Percentiles rank a stretch among this genome's conserved stretches.
These are phyloP conservation scores for Triplophysa yarkandensis DNA, from an alignment of 2,797 vertebrate genomes.

Conservation along the genomic window DNA sequence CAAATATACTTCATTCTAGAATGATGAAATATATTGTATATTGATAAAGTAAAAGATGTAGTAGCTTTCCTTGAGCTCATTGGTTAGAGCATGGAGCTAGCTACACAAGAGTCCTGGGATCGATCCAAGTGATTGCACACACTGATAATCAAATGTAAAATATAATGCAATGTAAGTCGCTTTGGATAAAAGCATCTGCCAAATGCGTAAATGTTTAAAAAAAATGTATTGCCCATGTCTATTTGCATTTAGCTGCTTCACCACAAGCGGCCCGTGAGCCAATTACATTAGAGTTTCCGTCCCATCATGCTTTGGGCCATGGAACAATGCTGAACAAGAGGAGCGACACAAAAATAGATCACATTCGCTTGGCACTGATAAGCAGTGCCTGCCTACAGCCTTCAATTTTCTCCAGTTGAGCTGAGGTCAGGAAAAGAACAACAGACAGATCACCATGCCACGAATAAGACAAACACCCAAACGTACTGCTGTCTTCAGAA, in stretches of 20 bases:
- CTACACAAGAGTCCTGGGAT: no score
- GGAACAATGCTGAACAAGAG: background rate
- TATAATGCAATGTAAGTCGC: no score
- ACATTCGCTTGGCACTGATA: background rate
- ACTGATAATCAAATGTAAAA: no score
- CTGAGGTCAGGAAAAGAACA: constrained; percentile 10
- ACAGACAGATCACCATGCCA: background rate
- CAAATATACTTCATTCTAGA: background rate
- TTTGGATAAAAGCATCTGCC: no score
- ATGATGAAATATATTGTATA: background rate
- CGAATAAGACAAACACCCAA: background rate
- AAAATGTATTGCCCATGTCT: background rate
- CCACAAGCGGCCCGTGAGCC: background rate
- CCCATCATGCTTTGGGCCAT: background rate
- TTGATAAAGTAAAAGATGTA: no score
- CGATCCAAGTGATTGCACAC: no score
- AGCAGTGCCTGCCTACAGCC: constrained; percentile 4
- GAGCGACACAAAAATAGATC: background rate
- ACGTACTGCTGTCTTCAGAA: background rate
- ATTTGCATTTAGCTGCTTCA: background rate
- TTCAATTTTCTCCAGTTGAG: constrained; percentile 17
- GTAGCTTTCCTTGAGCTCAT: no score
- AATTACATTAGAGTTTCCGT: background rate
- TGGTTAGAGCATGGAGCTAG: no score
- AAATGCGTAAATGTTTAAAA: no score